These are phyloP conservation scores for Tympanuchus pallidicinctus DNA, from an alignment of 2,113 vertebrate genomes.

Conservation along the genomic window DNA sequence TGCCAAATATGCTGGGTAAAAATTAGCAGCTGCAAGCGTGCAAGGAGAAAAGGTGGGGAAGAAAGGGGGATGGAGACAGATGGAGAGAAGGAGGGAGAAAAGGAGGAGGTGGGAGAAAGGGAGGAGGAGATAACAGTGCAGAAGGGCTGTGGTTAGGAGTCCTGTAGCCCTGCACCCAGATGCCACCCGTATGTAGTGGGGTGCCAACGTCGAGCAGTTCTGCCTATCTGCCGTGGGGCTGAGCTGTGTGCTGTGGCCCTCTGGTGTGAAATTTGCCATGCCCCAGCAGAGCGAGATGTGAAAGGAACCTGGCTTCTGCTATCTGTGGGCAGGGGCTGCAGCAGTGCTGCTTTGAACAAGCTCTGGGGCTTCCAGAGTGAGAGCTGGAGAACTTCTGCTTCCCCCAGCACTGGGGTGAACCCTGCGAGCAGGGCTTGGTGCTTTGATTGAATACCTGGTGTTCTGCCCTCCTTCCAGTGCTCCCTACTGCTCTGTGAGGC, in stretches of 20 bases:
- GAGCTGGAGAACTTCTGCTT: slow-evolving; percentile 35
- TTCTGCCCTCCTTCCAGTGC: neutral
- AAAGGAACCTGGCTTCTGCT: neutral
- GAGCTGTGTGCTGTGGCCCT: neutral
- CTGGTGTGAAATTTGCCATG: neutral
- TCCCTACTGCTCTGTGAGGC: neutral
- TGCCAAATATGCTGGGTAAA: slow-evolving; percentile 70
- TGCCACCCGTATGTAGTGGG: slow-evolving; percentile 12
- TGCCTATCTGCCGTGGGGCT: neutral
- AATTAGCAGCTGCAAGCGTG: slow-evolving; percentile 78
- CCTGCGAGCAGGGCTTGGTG: neutral
- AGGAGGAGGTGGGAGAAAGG: slow-evolving; percentile 62
- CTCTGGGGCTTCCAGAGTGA: slow-evolving; percentile 23
- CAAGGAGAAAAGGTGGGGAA: slow-evolving; percentile 67
- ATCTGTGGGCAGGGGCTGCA: neutral
- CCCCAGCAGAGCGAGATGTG: neutral
- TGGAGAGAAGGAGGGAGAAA: slow-evolving; percentile 78
- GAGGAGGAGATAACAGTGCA: slow-evolving; percentile 52
- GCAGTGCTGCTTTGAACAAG: neutral
- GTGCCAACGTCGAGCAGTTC: neutral
- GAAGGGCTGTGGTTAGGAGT: slow-evolving; percentile 45
- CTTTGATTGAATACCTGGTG: slow-evolving; percentile 18
- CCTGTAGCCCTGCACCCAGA: slow-evolving; percentile 19
- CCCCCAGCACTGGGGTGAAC: neutral
- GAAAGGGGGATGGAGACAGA: slow-evolving; percentile 71